phyloP scores from a whole-genome alignment of 2,888 invertebrate species.

The Acanthosepion esculentum region DNA sequence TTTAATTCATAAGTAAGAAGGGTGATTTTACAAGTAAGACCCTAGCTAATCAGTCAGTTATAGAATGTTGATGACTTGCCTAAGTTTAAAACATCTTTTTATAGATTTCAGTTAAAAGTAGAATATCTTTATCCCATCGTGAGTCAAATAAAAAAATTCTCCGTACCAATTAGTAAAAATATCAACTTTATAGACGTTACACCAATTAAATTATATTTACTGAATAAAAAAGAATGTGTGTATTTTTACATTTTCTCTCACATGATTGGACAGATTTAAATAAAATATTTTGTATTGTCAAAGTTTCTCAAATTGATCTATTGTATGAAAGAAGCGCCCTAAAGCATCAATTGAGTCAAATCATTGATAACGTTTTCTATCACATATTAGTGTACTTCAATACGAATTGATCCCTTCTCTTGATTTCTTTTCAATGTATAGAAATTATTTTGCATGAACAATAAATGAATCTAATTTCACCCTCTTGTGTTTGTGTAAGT shows the following conservation, averaged over 20 bases:
- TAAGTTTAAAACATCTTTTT: background rate
- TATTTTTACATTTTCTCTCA: background rate
- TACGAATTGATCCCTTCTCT: background rate
- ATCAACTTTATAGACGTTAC: background rate
- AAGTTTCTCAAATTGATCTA: background rate
- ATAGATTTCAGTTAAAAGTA: background rate
- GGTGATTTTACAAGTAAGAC: background rate
- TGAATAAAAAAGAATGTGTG: background rate
- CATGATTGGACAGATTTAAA: background rate
- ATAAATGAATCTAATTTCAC: background rate
- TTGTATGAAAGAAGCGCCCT: background rate
- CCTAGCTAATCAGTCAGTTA: background rate
- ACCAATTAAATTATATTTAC: background rate
- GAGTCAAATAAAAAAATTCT: no score
- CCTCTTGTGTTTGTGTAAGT: background rate
- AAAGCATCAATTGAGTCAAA: background rate
- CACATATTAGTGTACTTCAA: background rate
- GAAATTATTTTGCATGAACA: background rate
- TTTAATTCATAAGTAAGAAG: background rate
- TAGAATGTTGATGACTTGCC: background rate
- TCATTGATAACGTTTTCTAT: background rate
- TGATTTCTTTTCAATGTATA: background rate
- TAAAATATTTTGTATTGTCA: slow-evolving; percentile 1
- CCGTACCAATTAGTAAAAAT: background rate
- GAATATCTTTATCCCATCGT: background rate